Base-by-base conservation (phyloP, 2,113 vertebrate genomes). In the Grammomys dolichurus region DNA sequence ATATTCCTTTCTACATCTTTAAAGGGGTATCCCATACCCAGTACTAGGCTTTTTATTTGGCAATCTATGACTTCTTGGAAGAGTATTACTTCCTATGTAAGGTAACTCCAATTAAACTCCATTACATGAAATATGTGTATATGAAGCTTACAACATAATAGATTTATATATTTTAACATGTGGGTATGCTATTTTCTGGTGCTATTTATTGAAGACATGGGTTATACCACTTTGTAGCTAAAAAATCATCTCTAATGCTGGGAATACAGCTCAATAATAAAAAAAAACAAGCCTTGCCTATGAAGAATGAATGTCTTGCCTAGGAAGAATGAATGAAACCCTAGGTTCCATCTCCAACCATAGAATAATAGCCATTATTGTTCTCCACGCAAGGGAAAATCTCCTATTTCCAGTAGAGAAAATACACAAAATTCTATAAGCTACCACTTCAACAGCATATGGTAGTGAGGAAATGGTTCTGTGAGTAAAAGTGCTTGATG, bases 341-440 rank as follows among this genome's bases (percentile, higher is more conserved):
- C 81, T 84, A 48, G 4, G n/a, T 48, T 67, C 28, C 60, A 12
- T 86, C 60, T 84, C 60, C 26, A 65, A 9, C 46, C 43, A 70
- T 12, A 26, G 36, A 87, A 87, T 36, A 69, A 69, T 46, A 54
- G 65, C 46, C 36, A 70, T 54, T 87, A 33, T 65, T 84, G 19
- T 85, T 33, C 26, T 91, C 48, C 67, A 24, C 60, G 26, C 60
- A 95, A 82, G 89, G 5, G 17, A 51, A 88, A n/a, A 94, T 69
- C 19, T 60, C 67, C 85, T 28, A 89, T 85, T 17, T 91, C 17
- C 72, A 93, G 78, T 36, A 78, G 7, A 78, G 10, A 91, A 7
- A 65, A 91, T 58, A 82, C 22, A 86, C 40, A 94, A 94, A 95
- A 92, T 96, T 69, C 80, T 90, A 58, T 40, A 65, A 95, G 43